Evolutionary conservation across 2,797 vertebrate species (phyloP), one percentile per base, ranked within the genome.

Genomic region (Chromobotia macracanthus): DNA sequence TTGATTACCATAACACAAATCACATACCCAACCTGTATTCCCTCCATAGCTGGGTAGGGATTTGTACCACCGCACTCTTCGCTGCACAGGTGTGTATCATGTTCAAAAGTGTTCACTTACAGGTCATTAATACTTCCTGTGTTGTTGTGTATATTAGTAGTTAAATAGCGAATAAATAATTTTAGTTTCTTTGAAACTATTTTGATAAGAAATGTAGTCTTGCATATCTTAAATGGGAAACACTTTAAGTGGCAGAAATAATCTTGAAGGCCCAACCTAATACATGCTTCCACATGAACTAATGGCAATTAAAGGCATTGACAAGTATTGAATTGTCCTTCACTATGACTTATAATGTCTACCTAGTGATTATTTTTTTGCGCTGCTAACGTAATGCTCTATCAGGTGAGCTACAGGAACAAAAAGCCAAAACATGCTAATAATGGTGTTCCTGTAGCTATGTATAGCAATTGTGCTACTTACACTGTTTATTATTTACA

Each of bases 31-130:
- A 96, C 84, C 89, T 98, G 38, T 99, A 99, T 87, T 97, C 97
- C 0, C 74, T 99, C 80, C 97, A 99, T 90, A 99, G 97, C 90
- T 99, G 97, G 97, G 84, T 97, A 72, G 97, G 97, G 23, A 91
- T 99, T 28, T 58, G 41, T 12, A 90, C 96, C 0, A 70, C 90
- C 0, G 83, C 93, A 72, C 90, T 98, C 55, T 99, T 98, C 1
- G 88, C 95, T 68, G 81, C 87, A 5, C 96, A 98, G 96, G 97
- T 98, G 82, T 19, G 71, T 0, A 51, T 13, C 0, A 0, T 5
- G 25, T 67, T 63, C 0, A 87, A 28, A 1, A 13, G 1, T 25
- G 12, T 44, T 58, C 1, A 50, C 28, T 18, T 21, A n/a, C 15
- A 68, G 11, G 19, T 31, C n/a, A 70, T 46, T 53, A 11, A 19